Percentiles rank a stretch among this genome's conserved stretches.
Evolutionary conservation across 1,140 invertebrate genomes (phyloP).

Genomic region (Diabrotica virgifera): DNA sequence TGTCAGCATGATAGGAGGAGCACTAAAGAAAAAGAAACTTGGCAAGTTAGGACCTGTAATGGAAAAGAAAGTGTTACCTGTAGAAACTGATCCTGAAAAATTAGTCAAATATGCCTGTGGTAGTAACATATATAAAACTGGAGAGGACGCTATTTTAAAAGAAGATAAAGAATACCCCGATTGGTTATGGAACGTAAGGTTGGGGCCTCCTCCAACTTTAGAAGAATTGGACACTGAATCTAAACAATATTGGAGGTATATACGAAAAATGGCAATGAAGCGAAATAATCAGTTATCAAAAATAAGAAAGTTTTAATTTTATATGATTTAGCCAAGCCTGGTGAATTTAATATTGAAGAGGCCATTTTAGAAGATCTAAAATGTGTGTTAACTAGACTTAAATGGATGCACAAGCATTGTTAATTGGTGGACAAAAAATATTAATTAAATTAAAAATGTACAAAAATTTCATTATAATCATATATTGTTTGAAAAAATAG

Average conservation of each 20-base stretch:
- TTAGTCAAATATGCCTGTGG: slow-evolving; percentile 83
- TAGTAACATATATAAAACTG: slow-evolving; percentile 74
- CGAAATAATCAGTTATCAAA: slow-evolving; percentile 60
- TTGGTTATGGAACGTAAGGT: slow-evolving; percentile 82
- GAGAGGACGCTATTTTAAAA: slow-evolving; percentile 80
- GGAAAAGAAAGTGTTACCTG: slow-evolving; percentile 73
- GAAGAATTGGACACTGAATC: slow-evolving; percentile 76
- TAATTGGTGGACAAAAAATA: too few relatives aligned
- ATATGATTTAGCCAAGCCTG: too few relatives aligned
- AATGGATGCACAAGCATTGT: too few relatives aligned
- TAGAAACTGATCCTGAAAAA: slow-evolving; percentile 81
- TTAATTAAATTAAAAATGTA: too few relatives aligned
- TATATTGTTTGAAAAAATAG: too few relatives aligned
- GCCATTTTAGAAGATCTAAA: too few relatives aligned
- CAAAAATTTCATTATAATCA: too few relatives aligned
- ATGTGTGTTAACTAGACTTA: too few relatives aligned
- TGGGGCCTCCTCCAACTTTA: slow-evolving; percentile 57
- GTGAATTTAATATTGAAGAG: too few relatives aligned
- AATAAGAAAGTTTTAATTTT: slow-evolving; percentile 52
- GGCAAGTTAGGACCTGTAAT: slow-evolving; percentile 56
- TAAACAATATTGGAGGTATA: slow-evolving; percentile 75
- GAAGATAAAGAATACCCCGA: slow-evolving; percentile 88
- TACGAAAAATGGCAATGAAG: slow-evolving; percentile 60
- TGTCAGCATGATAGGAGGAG: slow-evolving; percentile 41
- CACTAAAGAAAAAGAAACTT: slow-evolving; percentile 54